Conservation (phyloP, 2,113 vertebrate species). For the Bubo scandiacus region DNA sequence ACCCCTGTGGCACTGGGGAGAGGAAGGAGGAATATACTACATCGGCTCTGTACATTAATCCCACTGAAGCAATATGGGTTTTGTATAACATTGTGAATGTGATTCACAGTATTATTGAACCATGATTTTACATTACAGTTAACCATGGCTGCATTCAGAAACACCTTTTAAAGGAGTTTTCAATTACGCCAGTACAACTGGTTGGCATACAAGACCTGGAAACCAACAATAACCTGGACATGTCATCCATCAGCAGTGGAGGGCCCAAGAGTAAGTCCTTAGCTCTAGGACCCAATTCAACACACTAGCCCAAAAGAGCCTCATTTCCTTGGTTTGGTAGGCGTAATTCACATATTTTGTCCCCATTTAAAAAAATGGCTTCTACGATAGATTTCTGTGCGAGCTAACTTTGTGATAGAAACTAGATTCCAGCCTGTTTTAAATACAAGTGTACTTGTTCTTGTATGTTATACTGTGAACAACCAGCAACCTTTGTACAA, state of each 20-base stretch:
- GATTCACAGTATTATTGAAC: background rate
- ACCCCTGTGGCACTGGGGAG: no score
- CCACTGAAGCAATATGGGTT: background rate
- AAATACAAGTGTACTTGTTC: background rate
- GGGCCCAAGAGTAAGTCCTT: background rate
- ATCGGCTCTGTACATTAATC: background rate
- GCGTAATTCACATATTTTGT: background rate
- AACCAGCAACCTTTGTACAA: background rate
- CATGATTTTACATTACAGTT: background rate
- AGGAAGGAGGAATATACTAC: background rate
- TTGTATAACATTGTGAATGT: background rate
- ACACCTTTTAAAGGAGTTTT: background rate
- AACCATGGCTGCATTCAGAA: background rate
- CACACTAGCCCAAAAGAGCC: background rate
- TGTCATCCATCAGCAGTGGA: background rate
- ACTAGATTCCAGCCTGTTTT: background rate
- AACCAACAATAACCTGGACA: background rate
- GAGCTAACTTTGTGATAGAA: background rate
- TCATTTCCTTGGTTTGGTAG: background rate
- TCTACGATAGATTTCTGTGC: background rate
- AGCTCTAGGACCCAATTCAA: background rate
- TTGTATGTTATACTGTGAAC: background rate
- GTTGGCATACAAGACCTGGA: background rate
- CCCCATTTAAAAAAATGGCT: background rate
- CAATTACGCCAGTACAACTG: background rate